phyloP scores from a whole-genome alignment of 2,113 vertebrate genomes.

The Pterocles burchelli region DNA sequence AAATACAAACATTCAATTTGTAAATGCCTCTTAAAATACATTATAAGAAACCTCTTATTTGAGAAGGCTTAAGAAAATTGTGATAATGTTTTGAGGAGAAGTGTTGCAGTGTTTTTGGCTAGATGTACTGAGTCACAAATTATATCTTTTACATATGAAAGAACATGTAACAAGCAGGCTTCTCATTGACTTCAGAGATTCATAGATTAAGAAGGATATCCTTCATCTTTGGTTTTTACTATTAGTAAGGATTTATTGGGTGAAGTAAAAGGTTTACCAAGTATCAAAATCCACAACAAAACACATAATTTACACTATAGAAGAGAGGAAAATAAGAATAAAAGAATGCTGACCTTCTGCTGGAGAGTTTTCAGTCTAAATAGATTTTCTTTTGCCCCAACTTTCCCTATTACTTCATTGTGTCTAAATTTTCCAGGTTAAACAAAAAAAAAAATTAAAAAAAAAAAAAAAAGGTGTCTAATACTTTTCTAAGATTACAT shows the following conservation, averaged over 20 bases:
- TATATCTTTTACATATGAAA: background rate
- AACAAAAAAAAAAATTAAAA: background rate
- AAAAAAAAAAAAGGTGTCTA: rapidly evolving
- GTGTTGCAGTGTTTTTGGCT: background rate
- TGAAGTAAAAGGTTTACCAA: background rate
- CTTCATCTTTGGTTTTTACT: background rate
- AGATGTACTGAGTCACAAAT: background rate
- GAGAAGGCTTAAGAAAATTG: background rate
- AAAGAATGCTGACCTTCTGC: background rate
- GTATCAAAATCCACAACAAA: background rate
- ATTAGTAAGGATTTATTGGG: background rate
- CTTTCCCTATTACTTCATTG: background rate
- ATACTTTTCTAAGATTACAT: background rate
- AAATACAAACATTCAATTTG: background rate
- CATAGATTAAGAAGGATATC: background rate
- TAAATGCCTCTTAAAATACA: background rate
- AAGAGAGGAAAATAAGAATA: background rate
- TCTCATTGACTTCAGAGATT: background rate
- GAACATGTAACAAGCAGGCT: background rate
- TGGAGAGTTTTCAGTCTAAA: background rate
- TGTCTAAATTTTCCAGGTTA: background rate
- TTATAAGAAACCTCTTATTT: background rate
- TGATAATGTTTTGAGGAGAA: background rate
- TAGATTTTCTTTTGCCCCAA: background rate
- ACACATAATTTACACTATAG: background rate